These are phyloP conservation scores for Brenthis daphne DNA, from an alignment of 2,888 invertebrate genomes.

Conservation along the genomic window DNA sequence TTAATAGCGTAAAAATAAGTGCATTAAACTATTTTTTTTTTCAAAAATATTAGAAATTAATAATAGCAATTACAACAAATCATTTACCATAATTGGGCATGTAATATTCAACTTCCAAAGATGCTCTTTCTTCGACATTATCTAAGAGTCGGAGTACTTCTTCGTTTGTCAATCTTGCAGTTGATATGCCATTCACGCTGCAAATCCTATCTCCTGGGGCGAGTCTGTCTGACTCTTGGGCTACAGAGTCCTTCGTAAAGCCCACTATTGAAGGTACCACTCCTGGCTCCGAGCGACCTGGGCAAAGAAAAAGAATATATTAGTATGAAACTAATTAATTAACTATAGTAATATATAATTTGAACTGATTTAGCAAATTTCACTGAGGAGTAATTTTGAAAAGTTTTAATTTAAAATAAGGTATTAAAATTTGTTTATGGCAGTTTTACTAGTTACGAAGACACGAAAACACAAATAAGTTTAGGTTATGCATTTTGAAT, in stretches of 20 bases:
- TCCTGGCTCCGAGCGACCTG: slow-evolving; percentile 87
- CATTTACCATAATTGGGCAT: slow-evolving; percentile 90
- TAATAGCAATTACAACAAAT: too few relatives aligned
- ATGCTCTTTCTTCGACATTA: slow-evolving; percentile 87
- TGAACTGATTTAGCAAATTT: too few relatives aligned
- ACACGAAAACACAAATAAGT: too few relatives aligned
- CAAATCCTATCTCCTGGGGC: slow-evolving; percentile 90
- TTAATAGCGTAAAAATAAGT: too few relatives aligned
- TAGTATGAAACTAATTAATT: background rate
- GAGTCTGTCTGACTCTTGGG: slow-evolving; percentile 88
- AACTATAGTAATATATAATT: background rate
- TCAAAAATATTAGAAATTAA: too few relatives aligned
- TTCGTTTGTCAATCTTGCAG: slow-evolving; percentile 88
- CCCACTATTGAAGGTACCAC: slow-evolving; percentile 86
- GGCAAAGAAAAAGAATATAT: slow-evolving; percentile 40
- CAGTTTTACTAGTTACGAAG: too few relatives aligned
- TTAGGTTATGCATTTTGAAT: too few relatives aligned
- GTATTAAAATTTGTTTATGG: too few relatives aligned
- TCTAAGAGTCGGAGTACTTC: slow-evolving; percentile 89
- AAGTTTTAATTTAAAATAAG: too few relatives aligned
- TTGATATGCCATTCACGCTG: slow-evolving; percentile 91
- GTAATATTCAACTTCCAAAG: slow-evolving; percentile 92
- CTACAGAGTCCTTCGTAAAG: slow-evolving; percentile 86
- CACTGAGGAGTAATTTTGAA: too few relatives aligned
- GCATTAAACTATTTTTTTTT: too few relatives aligned